Evolutionary conservation across 2,797 vertebrate genomes (phyloP), one percentile per base, ranked within the genome.

Genomic region (Micromesistius poutassou): DNA sequence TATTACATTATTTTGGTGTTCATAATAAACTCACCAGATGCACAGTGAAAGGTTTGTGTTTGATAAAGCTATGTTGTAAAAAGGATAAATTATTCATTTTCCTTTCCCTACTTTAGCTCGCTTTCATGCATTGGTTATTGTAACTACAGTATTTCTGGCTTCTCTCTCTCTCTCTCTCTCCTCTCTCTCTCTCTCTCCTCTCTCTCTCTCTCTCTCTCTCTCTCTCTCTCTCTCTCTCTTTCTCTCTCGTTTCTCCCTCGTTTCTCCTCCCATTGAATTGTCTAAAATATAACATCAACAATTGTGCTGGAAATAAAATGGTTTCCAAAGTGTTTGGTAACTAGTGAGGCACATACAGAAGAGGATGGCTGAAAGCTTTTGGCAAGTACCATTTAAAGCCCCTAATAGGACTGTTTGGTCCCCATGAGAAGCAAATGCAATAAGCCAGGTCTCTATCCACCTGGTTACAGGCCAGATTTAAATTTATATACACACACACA

Each of bases 261-360:
- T n/a, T n/a, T n/a, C n/a, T n/a, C 1, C 5, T 22, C 68, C 30
- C 68, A 28, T 76, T 77, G 38, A 33, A 16, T 73, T 0, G 35
- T 40, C 55, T 33, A 35, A 73, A 40, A 10, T 16, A n/a, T 22
- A 40, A 12, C 71, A 55, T 55, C 46, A 55, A 55, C 46, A 55
- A 19, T 55, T 55, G 46, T 55, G 46, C 46, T 55, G 19, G 46
- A 55, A 55, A 55, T 55, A 6, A 55, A 55, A 55, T 55, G 46
- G 46, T 55, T n/a, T 73, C 70, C 30, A 38, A 42, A 42, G 22
- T 33, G 40, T 46, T 80, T 33, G 40, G 62, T 25, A 81, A 76
- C 72, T 9, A 78, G 71, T 35, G 22, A 19, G 1, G 25, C 71
- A 36, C n/a, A 66, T 14, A 28, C 68, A 42, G 8, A 1, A 70